phyloP scores from a whole-genome alignment of 2,888 invertebrate species.

The Beris morrisii region DNA sequence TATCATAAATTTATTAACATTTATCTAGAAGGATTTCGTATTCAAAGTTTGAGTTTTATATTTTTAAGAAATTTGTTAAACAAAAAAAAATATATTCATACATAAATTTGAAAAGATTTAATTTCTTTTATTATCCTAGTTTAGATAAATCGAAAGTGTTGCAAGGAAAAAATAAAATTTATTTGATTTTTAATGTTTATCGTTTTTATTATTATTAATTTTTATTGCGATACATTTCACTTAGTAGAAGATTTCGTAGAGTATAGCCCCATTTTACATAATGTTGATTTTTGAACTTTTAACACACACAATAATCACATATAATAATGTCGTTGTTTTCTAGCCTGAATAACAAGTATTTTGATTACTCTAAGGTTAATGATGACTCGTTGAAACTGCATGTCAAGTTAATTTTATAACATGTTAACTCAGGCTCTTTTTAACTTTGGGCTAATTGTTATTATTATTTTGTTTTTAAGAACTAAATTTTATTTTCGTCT shows the following conservation, averaged over 20 bases:
- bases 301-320: slow-evolving; percentile 4
- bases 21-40: slow-evolving; percentile 34
- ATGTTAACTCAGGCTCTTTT: slow-evolving; percentile 21
- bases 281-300: slow-evolving; percentile 8
- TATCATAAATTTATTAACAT: slow-evolving; percentile 22
- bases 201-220: background rate
- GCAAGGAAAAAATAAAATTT: background rate
- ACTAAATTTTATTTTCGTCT: slow-evolving; percentile 37
- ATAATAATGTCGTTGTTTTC: slow-evolving; percentile 18
- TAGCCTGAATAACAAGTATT: slow-evolving; percentile 8
- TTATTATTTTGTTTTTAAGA: slow-evolving; percentile 36
- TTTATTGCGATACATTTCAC: too few species aligned
- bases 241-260: too few species aligned
- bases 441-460: slow-evolving; percentile 37
- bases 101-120: background rate
- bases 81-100: slow-evolving; percentile 5
- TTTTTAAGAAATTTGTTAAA: slow-evolving; percentile 10
- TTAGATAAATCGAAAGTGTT: slow-evolving; percentile 1
- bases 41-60: slow-evolving; percentile 38
- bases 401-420: slow-evolving; percentile 24
- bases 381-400: slow-evolving; percentile 7
- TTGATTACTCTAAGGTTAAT: background rate
- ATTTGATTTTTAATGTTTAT: slow-evolving; percentile 1
- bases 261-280: background rate
- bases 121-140: background rate